phyloP scores from a whole-genome alignment of 1,140 invertebrate genomes.

The Camponotus floridanus region DNA sequence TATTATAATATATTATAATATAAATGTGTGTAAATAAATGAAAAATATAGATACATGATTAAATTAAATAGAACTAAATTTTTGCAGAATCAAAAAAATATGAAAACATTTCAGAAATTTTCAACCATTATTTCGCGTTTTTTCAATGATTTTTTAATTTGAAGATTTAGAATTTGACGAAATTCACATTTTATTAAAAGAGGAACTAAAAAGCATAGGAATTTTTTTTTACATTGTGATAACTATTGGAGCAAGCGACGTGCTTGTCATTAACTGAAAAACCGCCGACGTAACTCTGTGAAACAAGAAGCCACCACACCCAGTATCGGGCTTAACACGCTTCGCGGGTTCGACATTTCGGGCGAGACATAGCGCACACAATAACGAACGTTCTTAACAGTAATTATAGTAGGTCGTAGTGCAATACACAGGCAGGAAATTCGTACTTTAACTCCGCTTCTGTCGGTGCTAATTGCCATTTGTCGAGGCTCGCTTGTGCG shows the following conservation, averaged over 20 bases:
- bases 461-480: slow-evolving; percentile 70
- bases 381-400: slow-evolving; percentile 51
- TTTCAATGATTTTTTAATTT: not conserved
- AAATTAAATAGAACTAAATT: not conserved
- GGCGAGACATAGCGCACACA: slow-evolving; percentile 22
- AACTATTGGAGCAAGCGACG: not conserved
- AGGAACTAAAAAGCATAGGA: not conserved
- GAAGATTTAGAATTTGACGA: not conserved
- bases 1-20: too few relatives aligned
- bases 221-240: not conserved
- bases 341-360: slow-evolving; percentile 15
- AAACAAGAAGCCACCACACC: slow-evolving; percentile 70
- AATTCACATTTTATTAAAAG: too few relatives aligned
- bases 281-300: slow-evolving; percentile 48
- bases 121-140: not conserved
- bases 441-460: slow-evolving; percentile 75
- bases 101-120: not conserved
- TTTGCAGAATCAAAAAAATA: too few relatives aligned
- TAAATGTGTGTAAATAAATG: not conserved
- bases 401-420: slow-evolving; percentile 74
- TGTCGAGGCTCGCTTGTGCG: slow-evolving; percentile 17
- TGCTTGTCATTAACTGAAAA: not conserved
- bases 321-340: slow-evolving; percentile 56
- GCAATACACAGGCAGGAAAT: slow-evolving; percentile 71
- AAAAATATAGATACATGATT: not conserved